Base-by-base conservation (phyloP, 2,888 invertebrate species). In the Scaptomyza flava region DNA sequence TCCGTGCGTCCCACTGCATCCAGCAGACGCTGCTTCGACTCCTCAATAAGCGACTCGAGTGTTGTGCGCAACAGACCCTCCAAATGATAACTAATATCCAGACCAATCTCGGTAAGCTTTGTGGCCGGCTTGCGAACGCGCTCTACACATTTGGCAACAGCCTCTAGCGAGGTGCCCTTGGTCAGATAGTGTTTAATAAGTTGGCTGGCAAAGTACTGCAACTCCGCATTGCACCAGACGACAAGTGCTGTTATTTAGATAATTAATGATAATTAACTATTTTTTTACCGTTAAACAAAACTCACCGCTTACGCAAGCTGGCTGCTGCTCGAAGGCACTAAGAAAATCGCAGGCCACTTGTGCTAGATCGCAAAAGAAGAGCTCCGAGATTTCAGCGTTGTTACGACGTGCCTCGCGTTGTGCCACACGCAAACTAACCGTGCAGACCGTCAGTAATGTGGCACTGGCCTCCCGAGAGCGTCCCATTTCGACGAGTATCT, bases 31-130 rank as follows among this genome's bases (percentile, higher is more conserved):
- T 89, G 72, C 2, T 90, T 89, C 5, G 92, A 92, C 52, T 92
- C 92, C 38, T 92, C 91, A 23, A 92, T 90, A 6, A 92, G 77
- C 6, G 91, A 88, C 23, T 91, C 91, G 0, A 92, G 81, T 0
- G 97, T 96, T 11, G 94, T 94, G 71, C 97, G 94, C 65, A 99
- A 93, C 71, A 97, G 94, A 27, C 96, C 96, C 90, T 98, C 97
- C 81, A 99, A 93, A 90, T 97, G 96, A 91, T 98, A 99, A 73
- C 96, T 95, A 64, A 99, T 93, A 93, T 99, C 99, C 82, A 99
- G 93, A 1, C 99, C 99, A 81, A 94, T 93, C 85, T 94, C 93
- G 89, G 93, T 95, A 89, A 93, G 92, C 80, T 92, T 90, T 0
- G 88, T 89, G 48, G 92, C 91, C 0, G 92, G 91, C 45, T 90